Evolutionary conservation across 2,113 vertebrate species (phyloP).

Genomic region (Mystacornis crossleyi): DNA sequence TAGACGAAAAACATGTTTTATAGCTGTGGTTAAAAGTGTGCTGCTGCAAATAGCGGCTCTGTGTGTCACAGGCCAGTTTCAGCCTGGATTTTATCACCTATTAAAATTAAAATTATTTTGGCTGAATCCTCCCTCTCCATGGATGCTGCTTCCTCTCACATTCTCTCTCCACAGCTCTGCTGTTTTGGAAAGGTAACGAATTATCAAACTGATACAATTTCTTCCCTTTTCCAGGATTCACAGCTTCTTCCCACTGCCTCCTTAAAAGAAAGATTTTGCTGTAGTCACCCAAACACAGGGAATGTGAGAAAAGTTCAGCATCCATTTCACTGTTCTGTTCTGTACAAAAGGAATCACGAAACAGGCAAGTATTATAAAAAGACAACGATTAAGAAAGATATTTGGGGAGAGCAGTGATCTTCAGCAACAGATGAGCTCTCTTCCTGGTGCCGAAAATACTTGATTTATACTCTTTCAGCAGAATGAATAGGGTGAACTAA

Average conservation of each 20-base stretch:
- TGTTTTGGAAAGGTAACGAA: background rate
- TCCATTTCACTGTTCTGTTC: background rate
- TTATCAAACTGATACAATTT: background rate
- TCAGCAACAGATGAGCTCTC: constrained; percentile 27
- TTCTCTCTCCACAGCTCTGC: background rate
- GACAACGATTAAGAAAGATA: background rate
- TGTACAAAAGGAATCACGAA: background rate
- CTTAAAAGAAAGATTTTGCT: background rate
- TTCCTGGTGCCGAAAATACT: constrained; percentile 22
- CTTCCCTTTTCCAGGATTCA: background rate
- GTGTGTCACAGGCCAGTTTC: background rate
- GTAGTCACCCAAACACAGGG: background rate
- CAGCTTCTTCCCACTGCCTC: background rate
- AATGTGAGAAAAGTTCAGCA: background rate
- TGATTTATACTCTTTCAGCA: constrained; percentile 7
- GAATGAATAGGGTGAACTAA: constrained; percentile 21
- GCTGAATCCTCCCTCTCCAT: background rate
- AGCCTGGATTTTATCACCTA: constrained; percentile 50
- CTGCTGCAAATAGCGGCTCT: background rate
- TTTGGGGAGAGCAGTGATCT: background rate
- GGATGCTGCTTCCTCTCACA: background rate
- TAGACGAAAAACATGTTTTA: constrained; percentile 19
- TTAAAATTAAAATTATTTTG: constrained; percentile 51
- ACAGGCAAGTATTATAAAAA: constrained; percentile 3
- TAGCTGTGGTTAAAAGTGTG: constrained; percentile 11